phyloP scores from a whole-genome alignment of 1,140 invertebrate species.

The Aphaenogaster ashmeadi region DNA sequence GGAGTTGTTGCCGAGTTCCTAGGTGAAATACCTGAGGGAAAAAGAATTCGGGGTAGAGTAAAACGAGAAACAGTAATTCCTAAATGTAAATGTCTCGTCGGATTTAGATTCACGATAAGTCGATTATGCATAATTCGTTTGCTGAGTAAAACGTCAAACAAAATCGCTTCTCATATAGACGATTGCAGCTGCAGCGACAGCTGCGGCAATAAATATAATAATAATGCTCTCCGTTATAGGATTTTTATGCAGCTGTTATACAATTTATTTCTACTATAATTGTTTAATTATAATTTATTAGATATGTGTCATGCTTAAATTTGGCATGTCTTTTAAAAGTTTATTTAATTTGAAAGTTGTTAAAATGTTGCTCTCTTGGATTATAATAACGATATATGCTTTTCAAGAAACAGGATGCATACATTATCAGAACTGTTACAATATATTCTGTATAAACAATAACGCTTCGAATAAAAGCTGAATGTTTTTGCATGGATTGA shows the following conservation, averaged over 20 bases:
- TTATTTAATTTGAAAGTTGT: not conserved
- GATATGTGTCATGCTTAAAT: not conserved
- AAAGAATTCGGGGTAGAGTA: conserved; percentile 47
- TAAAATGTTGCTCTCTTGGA: conserved; percentile 2
- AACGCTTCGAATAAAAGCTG: conserved; percentile 10
- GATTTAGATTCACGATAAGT: conserved; percentile 36
- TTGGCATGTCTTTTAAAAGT: not conserved
- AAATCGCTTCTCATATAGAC: not conserved
- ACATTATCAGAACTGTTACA: not conserved
- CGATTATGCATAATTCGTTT: conserved; percentile 46
- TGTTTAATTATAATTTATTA: conserved; percentile 20
- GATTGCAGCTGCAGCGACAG: not conserved
- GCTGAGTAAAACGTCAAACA: conserved; percentile 6
- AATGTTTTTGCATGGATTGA: conserved; percentile 22
- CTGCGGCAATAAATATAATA: not conserved
- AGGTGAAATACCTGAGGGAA: conserved; percentile 56
- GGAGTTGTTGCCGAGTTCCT: conserved; percentile 53
- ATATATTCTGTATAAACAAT: conserved; percentile 1
- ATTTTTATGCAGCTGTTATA: not conserved
- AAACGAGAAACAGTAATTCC: conserved; percentile 35
- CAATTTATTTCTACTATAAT: not conserved
- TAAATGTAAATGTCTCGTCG: conserved; percentile 58
- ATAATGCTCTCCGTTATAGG: not conserved
- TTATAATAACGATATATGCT: not conserved
- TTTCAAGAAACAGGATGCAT: not conserved